Base-by-base conservation (phyloP, 2,888 invertebrate genomes). In the Diogma glabrata region DNA sequence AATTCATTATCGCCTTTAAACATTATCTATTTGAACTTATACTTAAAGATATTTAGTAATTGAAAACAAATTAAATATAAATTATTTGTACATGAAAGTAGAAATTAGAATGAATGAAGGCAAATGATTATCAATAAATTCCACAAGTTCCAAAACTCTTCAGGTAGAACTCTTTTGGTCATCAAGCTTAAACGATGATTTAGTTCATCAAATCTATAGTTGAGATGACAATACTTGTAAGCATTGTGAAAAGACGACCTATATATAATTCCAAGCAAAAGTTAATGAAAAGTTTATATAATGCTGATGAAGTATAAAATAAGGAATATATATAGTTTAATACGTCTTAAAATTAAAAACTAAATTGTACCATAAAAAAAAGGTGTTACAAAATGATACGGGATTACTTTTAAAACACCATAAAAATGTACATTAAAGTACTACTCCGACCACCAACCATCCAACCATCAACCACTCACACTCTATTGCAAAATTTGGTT, bases 261-360 rank as follows among this genome's bases (percentile, higher is more conserved):
- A 85, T 64, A 83, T 81, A 54, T 80, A 84, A 61, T 83, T 85
- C 85, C 85, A 86, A 4, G n/a, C 10, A n/a, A 48, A 20, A 3
- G 48, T 48, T 30, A 48, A 7, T 3, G 48, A 19, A 14, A 48
- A 24, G 33, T 48, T 48, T 22, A 22, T 20, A 30, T 30, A 48
- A 9, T n/a, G n/a, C n/a, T n/a, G n/a, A n/a, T n/a, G n/a, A n/a
- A n/a, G n/a, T n/a, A n/a, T 36, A 14, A 36, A 14, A 36, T 16
- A 12, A 36, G 12, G n/a, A 33, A 14, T 14, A 12, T 16, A 4
- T 14, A 36, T 16, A 7, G 6, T 24, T 24, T 24, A 7, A 7
- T 24, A 7, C 9, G 24, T 24, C 6, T n/a, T n/a, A 24, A 9
- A 24, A 7, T 7, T 24, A 7, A 7, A 24, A 24, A 7, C 9